Evolutionary conservation across 2,888 invertebrate species (phyloP), one percentile per base, ranked within the genome.

Genomic region (Limenitis arthemis): DNA sequence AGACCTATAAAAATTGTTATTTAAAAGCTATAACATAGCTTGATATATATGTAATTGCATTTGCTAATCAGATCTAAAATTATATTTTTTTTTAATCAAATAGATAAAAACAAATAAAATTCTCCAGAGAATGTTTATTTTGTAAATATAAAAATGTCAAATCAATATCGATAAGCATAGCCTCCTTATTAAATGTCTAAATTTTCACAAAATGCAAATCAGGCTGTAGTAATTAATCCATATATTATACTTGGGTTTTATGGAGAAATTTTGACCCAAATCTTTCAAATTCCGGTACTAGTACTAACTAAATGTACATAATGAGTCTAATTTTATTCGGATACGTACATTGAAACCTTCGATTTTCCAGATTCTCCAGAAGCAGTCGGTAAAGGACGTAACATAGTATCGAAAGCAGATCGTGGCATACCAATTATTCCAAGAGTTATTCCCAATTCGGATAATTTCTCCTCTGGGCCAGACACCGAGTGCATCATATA

Each of bases 361-460:
- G 77, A 75, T 64, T 80, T 81, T 20, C 61, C 54, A 0, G 61
- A 61, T 8, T 65, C 67, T 1, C 53, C 38, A 9, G n/a, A n/a
- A n/a, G 49, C 59, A 5, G 60, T 59, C 0, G 73, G 66, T 8
- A 84, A 42, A 9, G 78, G 77, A 29, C 72, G 72, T 31, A 91
- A 70, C 84, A 90, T 87, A 1, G 89, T 78, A 64, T 91, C 90
- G 60, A 89, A 89, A 42, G 76, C 66, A 7, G 77, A 67, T 29
- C 90, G 79, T 1, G 83, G 75, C 61, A 88, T 70, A 4, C 91
- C 91, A 44, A 91, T 71, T 49, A 91, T 87, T 1, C 91, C 91
- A 5, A 91, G 68, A 48, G 83, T 78, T 11, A 90, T 75, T 3
- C 81, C 76, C 11, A 77, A 56, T 20, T 78, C 64, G 5, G 52